Evolutionary conservation across 2,797 vertebrate genomes (phyloP).

Genomic region (Melanotaenia maccullochi): DNA sequence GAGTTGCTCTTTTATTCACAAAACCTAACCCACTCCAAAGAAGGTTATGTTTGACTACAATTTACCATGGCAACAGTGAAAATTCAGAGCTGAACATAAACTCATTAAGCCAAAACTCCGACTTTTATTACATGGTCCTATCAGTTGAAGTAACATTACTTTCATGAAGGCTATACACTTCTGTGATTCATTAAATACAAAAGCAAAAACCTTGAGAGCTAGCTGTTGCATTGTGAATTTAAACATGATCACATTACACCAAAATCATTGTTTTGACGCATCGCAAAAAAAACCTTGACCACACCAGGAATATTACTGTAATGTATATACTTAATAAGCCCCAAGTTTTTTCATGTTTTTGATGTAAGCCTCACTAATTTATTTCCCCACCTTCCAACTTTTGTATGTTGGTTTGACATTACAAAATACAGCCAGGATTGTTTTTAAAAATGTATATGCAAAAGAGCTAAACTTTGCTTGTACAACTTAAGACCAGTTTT

Average conservation of each 20-base stretch:
- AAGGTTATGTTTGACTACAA: background rate
- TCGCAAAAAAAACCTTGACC: background rate
- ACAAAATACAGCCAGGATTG: slow-evolving; percentile 9
- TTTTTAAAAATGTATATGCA: background rate
- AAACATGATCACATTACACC: slow-evolving; percentile 3
- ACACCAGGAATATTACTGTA: background rate
- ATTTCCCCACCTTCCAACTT: background rate
- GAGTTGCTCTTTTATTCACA: background rate
- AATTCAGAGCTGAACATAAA: background rate
- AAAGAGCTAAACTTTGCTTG: background rate
- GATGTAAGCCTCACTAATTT: background rate
- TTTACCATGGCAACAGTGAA: background rate
- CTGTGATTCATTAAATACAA: background rate
- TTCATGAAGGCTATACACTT: slow-evolving; percentile 3
- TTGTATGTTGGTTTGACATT: slow-evolving; percentile 1
- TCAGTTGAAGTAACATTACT: slow-evolving; percentile 1
- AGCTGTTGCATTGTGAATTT: slow-evolving; percentile 1
- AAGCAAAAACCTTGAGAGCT: background rate
- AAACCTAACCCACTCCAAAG: background rate
- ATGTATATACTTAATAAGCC: background rate
- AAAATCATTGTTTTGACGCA: slow-evolving; percentile 1
- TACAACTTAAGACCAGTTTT: background rate
- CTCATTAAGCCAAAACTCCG: background rate
- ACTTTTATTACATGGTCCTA: background rate
- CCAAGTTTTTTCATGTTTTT: background rate